These are phyloP conservation scores for Microtus richardsoni DNA, from an alignment of 2,113 vertebrate species.

Conservation along the genomic window DNA sequence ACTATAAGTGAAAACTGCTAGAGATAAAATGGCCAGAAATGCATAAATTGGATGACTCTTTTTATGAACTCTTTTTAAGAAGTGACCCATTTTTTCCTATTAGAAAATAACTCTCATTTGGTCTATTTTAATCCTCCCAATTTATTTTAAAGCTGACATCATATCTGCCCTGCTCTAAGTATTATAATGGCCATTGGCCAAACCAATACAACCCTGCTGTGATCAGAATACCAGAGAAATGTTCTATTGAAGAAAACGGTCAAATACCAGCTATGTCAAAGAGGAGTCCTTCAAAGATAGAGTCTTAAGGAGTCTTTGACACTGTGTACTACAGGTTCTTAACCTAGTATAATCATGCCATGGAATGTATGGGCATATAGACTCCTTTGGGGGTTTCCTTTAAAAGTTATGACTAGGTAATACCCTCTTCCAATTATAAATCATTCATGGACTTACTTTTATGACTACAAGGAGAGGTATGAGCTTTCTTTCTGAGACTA, in stretches of 20 bases:
- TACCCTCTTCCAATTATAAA: neutral
- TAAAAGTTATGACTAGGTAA: neutral
- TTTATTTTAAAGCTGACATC: conserved; percentile 70
- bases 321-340: neutral
- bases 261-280: neutral
- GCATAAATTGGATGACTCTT: conserved; percentile 33
- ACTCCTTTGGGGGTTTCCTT: neutral
- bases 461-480: neutral
- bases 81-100: conserved; percentile 52
- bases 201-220: conserved; percentile 47
- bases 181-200: conserved; percentile 48
- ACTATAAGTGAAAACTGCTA: conserved; percentile 27
- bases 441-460: neutral
- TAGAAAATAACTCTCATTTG: conserved; percentile 51
- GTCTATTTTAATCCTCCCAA: conserved; percentile 61
- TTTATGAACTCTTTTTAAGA: conserved; percentile 58
- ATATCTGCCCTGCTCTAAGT: conserved; percentile 57
- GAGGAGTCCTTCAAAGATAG: neutral
- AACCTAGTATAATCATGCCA: neutral
- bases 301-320: conserved; percentile 13
- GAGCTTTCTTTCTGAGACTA: conserved; percentile 1
- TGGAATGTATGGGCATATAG: neutral
- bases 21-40: conserved; percentile 59
- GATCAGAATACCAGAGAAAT: conserved; percentile 44
- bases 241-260: conserved; percentile 28